Evolutionary conservation across 2,888 invertebrate genomes (phyloP), one percentile per base, ranked within the genome.

Genomic region (Eristalis arbustorum): DNA sequence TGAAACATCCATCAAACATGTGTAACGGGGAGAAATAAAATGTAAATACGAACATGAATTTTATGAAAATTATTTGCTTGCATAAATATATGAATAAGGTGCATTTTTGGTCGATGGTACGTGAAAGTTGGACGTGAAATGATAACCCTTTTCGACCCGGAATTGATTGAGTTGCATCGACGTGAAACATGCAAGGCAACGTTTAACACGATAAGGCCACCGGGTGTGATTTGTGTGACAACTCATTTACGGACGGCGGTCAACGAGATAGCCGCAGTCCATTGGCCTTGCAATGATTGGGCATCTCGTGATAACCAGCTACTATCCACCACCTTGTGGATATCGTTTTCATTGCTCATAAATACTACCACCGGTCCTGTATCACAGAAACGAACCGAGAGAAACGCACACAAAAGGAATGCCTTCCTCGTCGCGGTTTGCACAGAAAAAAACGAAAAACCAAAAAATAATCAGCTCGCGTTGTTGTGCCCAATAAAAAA

Each of bases 21-120:
- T 31, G 79, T 63, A 84, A 84, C 62, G 74, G 83, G 84, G 84
- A 84, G 84, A 84, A 84, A 84, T 72, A 84, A 84, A 79, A 79
- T 79, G 69, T 62, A 79, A 71, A 79, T 64, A 84, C 83, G 66
- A 63, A 78, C 25, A 84, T 79, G 79, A 84, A 79, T 79, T 79
- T 75, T 42, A 78, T 76, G 78, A 78, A 40, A 78, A 62, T 63
- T 66, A 34, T 66, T 11, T 69, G 18, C 13, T 67, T 56, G 34
- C 2, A 49, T 49, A 49, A 18, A 18, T 25, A 59, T 59, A 13
- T 23, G 25, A 25, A 14, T 23, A 25, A 28, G 59, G 59, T 37
- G 37, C 13, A 37, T 34, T 49, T 18, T 18, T 66, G n/a, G n/a
- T 18, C 6, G 31, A 31, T 31, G 31, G 18, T 14, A 6, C 28